Evolutionary conservation across 2,888 invertebrate genomes (phyloP).

Genomic region (Ophonus ardosiacus): DNA sequence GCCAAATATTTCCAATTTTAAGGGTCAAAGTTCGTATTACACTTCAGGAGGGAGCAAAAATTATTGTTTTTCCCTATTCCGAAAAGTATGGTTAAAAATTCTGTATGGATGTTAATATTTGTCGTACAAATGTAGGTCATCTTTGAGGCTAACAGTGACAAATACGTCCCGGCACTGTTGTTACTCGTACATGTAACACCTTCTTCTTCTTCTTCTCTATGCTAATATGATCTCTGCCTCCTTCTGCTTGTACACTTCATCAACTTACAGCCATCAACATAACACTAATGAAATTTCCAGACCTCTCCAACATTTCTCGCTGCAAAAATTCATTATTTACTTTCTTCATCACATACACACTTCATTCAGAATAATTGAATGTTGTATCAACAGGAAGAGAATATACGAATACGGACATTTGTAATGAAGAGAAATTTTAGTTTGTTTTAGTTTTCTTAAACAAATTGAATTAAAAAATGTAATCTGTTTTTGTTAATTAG

Average conservation of each 20-base stretch:
- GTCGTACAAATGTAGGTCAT: slow-evolving; percentile 20
- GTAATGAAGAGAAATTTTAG: neutral
- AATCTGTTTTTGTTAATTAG: too few relatives aligned
- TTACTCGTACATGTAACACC: slow-evolving; percentile 26
- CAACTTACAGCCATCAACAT: neutral
- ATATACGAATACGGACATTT: neutral
- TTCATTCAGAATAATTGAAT: neutral
- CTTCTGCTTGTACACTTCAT: neutral
- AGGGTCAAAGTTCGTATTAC: too few relatives aligned
- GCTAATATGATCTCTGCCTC: slow-evolving; percentile 7
- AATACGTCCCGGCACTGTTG: slow-evolving; percentile 37
- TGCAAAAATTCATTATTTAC: neutral
- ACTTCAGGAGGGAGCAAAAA: too few relatives aligned
- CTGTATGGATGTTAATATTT: neutral
- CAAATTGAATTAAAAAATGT: too few relatives aligned
- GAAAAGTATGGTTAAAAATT: neutral
- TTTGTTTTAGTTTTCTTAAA: too few relatives aligned
- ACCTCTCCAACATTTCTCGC: neutral
- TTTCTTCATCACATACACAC: neutral
- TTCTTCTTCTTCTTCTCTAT: slow-evolving; percentile 12
- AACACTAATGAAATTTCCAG: slow-evolving; percentile 2
- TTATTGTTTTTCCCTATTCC: neutral
- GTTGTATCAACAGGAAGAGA: neutral
- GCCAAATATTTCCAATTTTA: too few relatives aligned
- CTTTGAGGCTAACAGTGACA: slow-evolving; percentile 49